phyloP scores from a whole-genome alignment of 2,113 vertebrate genomes.

The Pogona vitticeps region DNA sequence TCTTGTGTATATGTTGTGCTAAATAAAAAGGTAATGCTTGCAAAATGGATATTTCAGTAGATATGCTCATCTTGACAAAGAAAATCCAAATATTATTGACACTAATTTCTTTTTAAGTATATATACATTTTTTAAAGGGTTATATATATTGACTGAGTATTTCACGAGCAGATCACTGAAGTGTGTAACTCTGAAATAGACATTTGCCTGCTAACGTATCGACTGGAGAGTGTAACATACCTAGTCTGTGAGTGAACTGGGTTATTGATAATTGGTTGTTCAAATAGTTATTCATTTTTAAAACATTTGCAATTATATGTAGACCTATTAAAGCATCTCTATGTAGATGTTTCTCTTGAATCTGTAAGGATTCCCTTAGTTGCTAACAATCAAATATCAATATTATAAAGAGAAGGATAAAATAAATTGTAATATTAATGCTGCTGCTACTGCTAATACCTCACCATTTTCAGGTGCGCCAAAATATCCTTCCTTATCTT shows the following conservation, averaged over 20 bases:
- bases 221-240: neutral
- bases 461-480: neutral
- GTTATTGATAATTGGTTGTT: neutral
- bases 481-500: neutral
- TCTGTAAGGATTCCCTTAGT: neutral
- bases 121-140: neutral
- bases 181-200: neutral
- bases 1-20: neutral
- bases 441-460: neutral
- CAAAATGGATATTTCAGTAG: neutral
- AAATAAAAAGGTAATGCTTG: neutral
- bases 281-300: neutral
- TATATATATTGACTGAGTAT: neutral
- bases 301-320: neutral
- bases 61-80: neutral
- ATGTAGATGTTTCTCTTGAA: slow-evolving; percentile 2
- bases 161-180: neutral
- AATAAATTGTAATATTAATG: neutral
- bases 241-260: neutral
- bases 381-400: neutral
- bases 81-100: neutral
- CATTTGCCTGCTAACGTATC: neutral
- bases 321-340: neutral
- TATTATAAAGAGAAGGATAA: neutral
- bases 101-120: slow-evolving; percentile 9